Evolutionary conservation across 2,113 vertebrate genomes (phyloP).

Genomic region (Suncus etruscus): DNA sequence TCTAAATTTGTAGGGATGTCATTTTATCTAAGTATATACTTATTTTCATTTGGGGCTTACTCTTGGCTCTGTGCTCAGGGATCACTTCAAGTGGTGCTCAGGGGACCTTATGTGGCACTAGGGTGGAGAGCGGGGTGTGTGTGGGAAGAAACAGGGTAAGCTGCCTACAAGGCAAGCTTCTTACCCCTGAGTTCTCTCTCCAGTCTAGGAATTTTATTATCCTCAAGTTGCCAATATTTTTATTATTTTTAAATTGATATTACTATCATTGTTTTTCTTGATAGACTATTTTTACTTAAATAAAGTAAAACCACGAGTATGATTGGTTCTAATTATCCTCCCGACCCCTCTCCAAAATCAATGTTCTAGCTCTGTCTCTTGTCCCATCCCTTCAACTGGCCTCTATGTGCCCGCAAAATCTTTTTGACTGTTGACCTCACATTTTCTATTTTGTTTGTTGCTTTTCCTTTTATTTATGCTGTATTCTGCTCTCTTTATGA

Average conservation of each 20-base stretch:
- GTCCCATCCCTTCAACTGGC: not conserved
- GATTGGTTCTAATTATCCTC: not conserved
- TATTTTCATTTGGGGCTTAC: not conserved
- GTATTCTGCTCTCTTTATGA: not conserved
- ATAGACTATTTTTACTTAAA: not conserved
- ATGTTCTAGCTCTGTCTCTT: not conserved
- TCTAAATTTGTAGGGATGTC: slow-evolving; percentile 2
- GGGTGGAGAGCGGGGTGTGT: too few species aligned
- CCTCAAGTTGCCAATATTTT: not conserved
- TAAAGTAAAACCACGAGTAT: not conserved
- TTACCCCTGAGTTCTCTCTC: too few species aligned
- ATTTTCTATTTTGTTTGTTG: not conserved
- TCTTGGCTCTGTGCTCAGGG: not conserved
- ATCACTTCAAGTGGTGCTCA: too few species aligned
- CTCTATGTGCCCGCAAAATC: not conserved
- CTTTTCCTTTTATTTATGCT: not conserved
- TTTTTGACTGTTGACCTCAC: not conserved
- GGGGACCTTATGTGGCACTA: too few species aligned
- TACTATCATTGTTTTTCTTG: not conserved
- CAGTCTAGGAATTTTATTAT: too few species aligned
- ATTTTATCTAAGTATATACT: not conserved
- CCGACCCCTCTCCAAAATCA: not conserved
- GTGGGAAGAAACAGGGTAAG: too few species aligned
- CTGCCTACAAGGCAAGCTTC: too few species aligned
- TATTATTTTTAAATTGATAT: not conserved